A percentile compares a stretch with the other conserved stretches of the same genome.
Evolutionary conservation across 2,888 invertebrate genomes (phyloP).

Genomic region (Acanthosepion pharaonis): DNA sequence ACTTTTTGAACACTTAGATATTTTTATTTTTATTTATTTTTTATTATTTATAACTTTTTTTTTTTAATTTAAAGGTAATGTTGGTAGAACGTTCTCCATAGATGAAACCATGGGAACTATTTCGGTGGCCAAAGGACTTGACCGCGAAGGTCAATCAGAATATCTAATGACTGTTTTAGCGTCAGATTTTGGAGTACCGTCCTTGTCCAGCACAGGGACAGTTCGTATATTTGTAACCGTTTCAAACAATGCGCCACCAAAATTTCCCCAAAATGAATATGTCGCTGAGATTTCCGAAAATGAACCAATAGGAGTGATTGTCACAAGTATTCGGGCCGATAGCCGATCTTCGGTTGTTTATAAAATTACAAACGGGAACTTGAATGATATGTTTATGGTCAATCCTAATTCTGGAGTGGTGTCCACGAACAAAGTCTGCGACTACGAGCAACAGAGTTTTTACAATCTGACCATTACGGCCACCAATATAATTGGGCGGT

Average conservation of each 20-base stretch:
- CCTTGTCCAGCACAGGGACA: constrained; percentile 84
- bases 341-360: constrained; percentile 74
- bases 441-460: constrained; percentile 85
- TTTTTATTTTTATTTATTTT: not conserved
- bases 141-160: constrained; percentile 75
- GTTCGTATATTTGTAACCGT: constrained; percentile 91
- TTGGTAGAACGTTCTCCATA: constrained; percentile 88
- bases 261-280: constrained; percentile 78
- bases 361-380: constrained; percentile 88
- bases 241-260: constrained; percentile 95
- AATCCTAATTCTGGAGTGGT: constrained; percentile 88
- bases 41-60: not conserved
- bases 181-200: constrained; percentile 85
- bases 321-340: constrained; percentile 62
- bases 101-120: constrained; percentile 85
- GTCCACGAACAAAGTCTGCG: constrained; percentile 81
- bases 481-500: constrained; percentile 87
- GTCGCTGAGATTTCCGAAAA: constrained; percentile 68
- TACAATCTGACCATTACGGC: constrained; percentile 89
- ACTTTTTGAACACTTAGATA: not conserved
- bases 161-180: constrained; percentile 92
- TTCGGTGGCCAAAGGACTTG: constrained; percentile 77
- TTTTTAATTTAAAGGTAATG: constrained; percentile 80
- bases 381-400: constrained; percentile 84
- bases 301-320: constrained; percentile 60